Evolutionary conservation across 2,113 vertebrate species (phyloP).

Genomic region (Cacatua alba): DNA sequence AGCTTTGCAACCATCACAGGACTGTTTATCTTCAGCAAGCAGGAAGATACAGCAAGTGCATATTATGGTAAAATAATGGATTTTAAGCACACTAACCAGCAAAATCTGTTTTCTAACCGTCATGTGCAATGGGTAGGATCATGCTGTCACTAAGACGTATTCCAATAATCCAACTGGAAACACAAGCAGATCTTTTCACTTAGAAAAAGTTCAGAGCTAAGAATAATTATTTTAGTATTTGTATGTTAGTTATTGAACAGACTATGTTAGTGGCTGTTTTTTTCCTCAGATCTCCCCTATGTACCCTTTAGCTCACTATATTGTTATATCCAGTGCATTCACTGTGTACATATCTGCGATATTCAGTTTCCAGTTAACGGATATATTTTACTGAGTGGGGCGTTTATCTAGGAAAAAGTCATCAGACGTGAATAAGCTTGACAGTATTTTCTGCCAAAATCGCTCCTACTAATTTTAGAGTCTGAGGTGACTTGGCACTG

Average conservation of each 20-base stretch:
- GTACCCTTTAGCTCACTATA: background rate
- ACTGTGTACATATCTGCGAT: background rate
- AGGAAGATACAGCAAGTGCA: slow-evolving; percentile 5
- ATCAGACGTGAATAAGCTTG: background rate
- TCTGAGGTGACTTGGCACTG: background rate
- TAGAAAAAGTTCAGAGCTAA: background rate
- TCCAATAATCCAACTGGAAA: background rate
- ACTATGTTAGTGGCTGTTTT: background rate
- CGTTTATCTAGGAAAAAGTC: background rate
- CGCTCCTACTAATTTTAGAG: background rate
- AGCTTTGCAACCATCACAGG: slow-evolving; percentile 27
- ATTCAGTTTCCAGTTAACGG: background rate
- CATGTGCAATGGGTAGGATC: background rate
- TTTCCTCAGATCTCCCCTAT: background rate
- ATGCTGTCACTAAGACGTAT: background rate
- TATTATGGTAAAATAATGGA: slow-evolving; percentile 38
- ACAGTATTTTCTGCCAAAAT: background rate
- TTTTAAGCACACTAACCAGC: background rate
- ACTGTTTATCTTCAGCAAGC: slow-evolving; percentile 11
- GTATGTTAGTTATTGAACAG: background rate
- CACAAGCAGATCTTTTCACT: background rate
- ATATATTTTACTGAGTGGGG: background rate
- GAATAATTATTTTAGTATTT: background rate
- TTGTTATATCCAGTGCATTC: background rate
- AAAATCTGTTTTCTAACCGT: slow-evolving; percentile 26